phyloP scores from a whole-genome alignment of 2,888 invertebrate genomes.

The Choristoneura rosaceana region DNA sequence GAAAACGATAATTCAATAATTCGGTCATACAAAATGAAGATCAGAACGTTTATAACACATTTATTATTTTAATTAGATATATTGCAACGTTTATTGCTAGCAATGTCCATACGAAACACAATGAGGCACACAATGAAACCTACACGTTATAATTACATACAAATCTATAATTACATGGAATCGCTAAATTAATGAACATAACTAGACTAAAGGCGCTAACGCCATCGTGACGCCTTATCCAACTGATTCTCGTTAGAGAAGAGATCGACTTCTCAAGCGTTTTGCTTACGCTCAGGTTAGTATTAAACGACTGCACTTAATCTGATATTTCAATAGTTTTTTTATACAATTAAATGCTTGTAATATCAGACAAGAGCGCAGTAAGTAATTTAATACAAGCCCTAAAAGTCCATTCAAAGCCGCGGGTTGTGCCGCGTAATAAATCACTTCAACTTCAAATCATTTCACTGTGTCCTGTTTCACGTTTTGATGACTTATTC shows the following conservation, averaged over 20 bases:
- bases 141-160: conserved; percentile 55
- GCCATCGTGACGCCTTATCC: conserved; percentile 5
- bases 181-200: conserved; percentile 66
- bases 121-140: conserved; percentile 67
- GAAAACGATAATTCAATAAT: conserved; percentile 55
- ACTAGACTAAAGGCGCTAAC: conserved; percentile 36
- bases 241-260: neutral
- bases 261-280: conserved; percentile 14
- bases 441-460: conserved; percentile 18
- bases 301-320: neutral
- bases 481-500: conserved; percentile 26
- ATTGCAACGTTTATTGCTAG: conserved; percentile 76
- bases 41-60: conserved; percentile 47
- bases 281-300: neutral
- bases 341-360: neutral
- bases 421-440: conserved; percentile 4
- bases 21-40: conserved; percentile 56
- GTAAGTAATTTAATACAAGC: neutral
- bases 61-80: conserved; percentile 53
- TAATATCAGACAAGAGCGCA: neutral
- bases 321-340: neutral
- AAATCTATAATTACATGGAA: conserved; percentile 66
- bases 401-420: conserved; percentile 18
- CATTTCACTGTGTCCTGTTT: conserved; percentile 33
- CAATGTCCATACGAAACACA: conserved; percentile 65